Base-by-base conservation (phyloP, 1,140 invertebrate genomes). In the Teleopsis dalmanni region DNA sequence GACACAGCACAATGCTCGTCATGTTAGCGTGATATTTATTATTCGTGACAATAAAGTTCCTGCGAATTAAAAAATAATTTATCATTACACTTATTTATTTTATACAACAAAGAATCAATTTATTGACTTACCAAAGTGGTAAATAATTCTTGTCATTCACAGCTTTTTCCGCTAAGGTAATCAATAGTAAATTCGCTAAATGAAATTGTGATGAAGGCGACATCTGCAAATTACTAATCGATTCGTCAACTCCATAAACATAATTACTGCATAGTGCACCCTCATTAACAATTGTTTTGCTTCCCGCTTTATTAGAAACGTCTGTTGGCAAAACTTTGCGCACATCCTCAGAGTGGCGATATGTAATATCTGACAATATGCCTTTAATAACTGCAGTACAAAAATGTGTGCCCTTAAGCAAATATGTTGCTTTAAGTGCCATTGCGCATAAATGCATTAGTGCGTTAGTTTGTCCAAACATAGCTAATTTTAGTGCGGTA, bases 401-500 rank as follows among this genome's bases (percentile, higher is more conserved):
- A 49, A 69, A 47, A 45, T 71, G 57, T 18, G 51, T 47, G 4
- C 63, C 63, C 21, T 61, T 53, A 23, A 70, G 33, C 22, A 71
- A 40, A 54, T 67, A 70, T 2, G 58, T 61, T 6, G 54, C 57
- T 40, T 71, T 70, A 1, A 71, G 19, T 2, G 68, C 67, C 65
- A 71, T 69, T 7, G 68, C 63, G 45, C 62, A 60, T 2, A 71
- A 25, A 47, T 71, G 68, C 68, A 87, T 75, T 31, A 88, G 68
- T 53, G 87, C 83, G 31, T 75, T 76, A 9, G 84, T 80, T 58
- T 82, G 78, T 3, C 85, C 85, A 54, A 79, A 76, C 37, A 80
- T 78, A 46, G 86, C 84, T 58, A 89, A 77, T 67, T 85, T 85
- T 16, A 86, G 73, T 13, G 86, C 80, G 50, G 82, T 78, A 54